Base-by-base conservation (phyloP, 1,140 invertebrate genomes). In the Ptiloglossa arizonensis region DNA sequence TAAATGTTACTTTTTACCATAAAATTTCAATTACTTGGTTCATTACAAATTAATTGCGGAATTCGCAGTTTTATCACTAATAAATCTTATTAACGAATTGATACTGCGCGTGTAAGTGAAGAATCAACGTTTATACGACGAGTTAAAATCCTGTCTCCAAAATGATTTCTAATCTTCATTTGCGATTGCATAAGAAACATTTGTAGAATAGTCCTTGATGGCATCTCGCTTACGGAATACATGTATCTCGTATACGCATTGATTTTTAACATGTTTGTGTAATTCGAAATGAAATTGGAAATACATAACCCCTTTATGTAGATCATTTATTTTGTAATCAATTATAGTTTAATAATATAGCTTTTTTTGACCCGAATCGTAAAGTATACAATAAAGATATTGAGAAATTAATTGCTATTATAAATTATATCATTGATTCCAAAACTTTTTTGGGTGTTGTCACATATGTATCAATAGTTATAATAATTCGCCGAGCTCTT, bases 131-230 rank as follows among this genome's bases (percentile, higher is more conserved):
- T 24, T 13, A 11, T 52, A 48, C 1, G 11, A 56, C 8, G 35
- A 56, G 56, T 46, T 57, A 56, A 29, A 15, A 44, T n/a, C 4
- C 15, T 17, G 24, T 15, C 38, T 44, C 32, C 8, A 24, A 38
- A 54, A 19, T 15, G 4, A 38, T 6, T 24, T n/a, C 0, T 54
- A 54, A 73, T 73, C 29, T 71, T 24, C 24, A 5, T 29, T 22
- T 8, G 19, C 48, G 35, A 66, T 67, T 66, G n/a, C 27, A 19
- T 67, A 27, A 73, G 24, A 54, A 3, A 17, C 8, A 44, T 70
- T 71, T 15, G 15, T 15, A 5, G 22, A 27, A 17, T 50, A 24
- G 41, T 22, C 68, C 56, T 71, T 60, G 56, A n/a, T 1, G n/a
- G 48, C 48, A 62, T 35, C 15, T 15, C 11, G 13, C 41, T 1